These are phyloP conservation scores for Pollachius pollachius DNA, from an alignment of 2,113 vertebrate species.

Conservation along the genomic window DNA sequence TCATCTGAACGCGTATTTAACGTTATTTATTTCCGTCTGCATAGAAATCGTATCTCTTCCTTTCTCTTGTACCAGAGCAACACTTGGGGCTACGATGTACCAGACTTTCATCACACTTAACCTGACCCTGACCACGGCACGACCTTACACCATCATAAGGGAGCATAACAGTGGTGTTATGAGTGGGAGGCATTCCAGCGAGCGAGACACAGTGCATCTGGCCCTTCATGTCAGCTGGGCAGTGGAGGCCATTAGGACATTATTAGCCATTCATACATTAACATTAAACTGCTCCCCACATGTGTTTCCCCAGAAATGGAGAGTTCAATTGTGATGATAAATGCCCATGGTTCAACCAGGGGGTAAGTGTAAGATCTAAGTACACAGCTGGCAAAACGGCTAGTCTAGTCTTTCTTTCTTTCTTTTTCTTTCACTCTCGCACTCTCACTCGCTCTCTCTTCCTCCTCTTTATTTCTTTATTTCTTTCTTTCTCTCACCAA, in stretches of 20 bases:
- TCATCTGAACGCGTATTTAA: too few species aligned
- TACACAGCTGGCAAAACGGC: constrained; percentile 47
- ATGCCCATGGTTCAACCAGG: constrained; percentile 40
- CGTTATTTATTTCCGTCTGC: too few species aligned
- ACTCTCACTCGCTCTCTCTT: background rate
- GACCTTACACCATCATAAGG: too few species aligned
- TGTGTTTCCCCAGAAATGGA: constrained; percentile 19
- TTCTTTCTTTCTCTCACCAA: background rate
- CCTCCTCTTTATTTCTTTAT: background rate
- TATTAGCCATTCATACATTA: background rate
- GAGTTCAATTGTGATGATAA: constrained; percentile 41
- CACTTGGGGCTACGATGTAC: too few species aligned
- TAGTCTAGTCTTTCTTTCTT: constrained; percentile 19
- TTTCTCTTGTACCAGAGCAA: too few species aligned
- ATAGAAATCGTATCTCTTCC: too few species aligned
- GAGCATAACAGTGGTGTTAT: too few species aligned
- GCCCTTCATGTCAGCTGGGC: constrained; percentile 21
- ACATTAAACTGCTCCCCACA: constrained; percentile 25
- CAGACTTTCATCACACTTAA: too few species aligned
- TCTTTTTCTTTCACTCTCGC: constrained; percentile 30
- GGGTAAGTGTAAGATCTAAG: constrained; percentile 44
- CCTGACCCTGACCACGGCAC: too few species aligned
- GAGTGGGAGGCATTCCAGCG: background rate
- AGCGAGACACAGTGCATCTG: constrained; percentile 30
- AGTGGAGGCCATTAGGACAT: constrained; percentile 13